These are phyloP conservation scores for Holothuria leucospilota DNA, from an alignment of 53 echinoderm and acorn worm species.

Conservation along the genomic window DNA sequence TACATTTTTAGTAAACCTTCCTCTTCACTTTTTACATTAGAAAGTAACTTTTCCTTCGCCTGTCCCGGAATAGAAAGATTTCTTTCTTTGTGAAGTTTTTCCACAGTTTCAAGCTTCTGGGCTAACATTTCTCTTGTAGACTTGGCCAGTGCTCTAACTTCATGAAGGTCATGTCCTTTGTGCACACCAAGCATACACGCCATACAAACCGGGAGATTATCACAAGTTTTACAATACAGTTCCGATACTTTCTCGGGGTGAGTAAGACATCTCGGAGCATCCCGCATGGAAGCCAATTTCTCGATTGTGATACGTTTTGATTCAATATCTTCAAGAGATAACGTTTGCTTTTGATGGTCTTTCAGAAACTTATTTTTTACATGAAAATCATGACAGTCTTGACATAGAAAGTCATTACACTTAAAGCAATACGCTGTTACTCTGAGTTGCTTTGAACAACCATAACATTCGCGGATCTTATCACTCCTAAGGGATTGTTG, in stretches of 20 bases:
- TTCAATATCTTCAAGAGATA: constrained; percentile 10
- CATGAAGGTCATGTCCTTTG: constrained; percentile 20
- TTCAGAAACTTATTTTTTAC: constrained; percentile 1
- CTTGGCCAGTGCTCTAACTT: not conserved
- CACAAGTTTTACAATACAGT: constrained; percentile 5
- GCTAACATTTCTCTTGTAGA: not conserved
- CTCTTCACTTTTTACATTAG: too few species aligned
- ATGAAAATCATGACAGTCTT: constrained; percentile 14
- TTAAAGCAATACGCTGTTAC: constrained; percentile 17
- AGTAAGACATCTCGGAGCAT: not conserved
- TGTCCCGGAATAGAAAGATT: too few species aligned
- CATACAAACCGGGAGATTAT: not conserved
- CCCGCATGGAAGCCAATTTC: not conserved
- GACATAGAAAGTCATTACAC: constrained; percentile 1
- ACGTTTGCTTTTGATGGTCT: not conserved
- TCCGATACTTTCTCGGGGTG: not conserved
- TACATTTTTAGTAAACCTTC: too few species aligned
- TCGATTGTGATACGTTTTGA: not conserved
- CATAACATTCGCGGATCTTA: not conserved
- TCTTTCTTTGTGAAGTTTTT: not conserved
- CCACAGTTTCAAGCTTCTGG: not conserved
- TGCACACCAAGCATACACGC: not conserved
- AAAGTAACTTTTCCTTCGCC: too few species aligned
- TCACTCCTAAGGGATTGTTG: not conserved
- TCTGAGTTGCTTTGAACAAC: constrained; percentile 4